Percentiles rank a stretch among this genome's conserved stretches.
Conservation (phyloP, 1,140 invertebrate species). For the Sipha flava region DNA sequence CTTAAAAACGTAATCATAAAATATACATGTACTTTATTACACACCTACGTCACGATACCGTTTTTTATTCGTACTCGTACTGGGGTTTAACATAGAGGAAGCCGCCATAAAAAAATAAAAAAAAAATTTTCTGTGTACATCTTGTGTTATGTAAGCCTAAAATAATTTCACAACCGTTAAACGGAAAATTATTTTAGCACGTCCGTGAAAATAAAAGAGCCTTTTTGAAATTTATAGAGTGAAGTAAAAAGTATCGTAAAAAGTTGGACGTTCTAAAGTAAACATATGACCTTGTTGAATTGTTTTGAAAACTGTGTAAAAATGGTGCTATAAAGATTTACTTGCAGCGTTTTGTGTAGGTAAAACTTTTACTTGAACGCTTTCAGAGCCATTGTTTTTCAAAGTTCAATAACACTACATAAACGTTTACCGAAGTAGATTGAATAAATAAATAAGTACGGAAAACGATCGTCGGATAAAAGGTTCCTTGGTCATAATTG, state of each 20-base stretch:
- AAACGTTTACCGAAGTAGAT: not conserved
- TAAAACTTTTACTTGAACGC: not conserved
- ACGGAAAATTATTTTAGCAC: not conserved
- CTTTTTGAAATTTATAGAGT: not conserved
- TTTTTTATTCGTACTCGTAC: not conserved
- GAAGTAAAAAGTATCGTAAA: not conserved
- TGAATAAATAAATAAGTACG: too few relatives aligned
- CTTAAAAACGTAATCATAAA: not conserved
- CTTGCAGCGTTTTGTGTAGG: not conserved
- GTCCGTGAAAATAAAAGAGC: not conserved
- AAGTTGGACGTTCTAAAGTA: not conserved
- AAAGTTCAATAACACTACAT: not conserved
- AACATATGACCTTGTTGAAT: not conserved
- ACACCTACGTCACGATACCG: not conserved
- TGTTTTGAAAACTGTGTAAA: not conserved
- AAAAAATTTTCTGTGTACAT: too few relatives aligned
- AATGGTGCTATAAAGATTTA: not conserved
- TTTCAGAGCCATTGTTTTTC: not conserved
- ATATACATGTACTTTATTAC: not conserved
- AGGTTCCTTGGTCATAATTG: too few relatives aligned
- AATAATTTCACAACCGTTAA: not conserved
- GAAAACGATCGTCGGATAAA: too few relatives aligned
- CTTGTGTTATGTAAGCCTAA: not conserved
- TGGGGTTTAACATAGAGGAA: too few relatives aligned
- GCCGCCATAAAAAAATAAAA: too few relatives aligned